These are phyloP conservation scores for Hypselothyrea guttata DNA, from an alignment of 2,888 invertebrate species.

Conservation along the genomic window DNA sequence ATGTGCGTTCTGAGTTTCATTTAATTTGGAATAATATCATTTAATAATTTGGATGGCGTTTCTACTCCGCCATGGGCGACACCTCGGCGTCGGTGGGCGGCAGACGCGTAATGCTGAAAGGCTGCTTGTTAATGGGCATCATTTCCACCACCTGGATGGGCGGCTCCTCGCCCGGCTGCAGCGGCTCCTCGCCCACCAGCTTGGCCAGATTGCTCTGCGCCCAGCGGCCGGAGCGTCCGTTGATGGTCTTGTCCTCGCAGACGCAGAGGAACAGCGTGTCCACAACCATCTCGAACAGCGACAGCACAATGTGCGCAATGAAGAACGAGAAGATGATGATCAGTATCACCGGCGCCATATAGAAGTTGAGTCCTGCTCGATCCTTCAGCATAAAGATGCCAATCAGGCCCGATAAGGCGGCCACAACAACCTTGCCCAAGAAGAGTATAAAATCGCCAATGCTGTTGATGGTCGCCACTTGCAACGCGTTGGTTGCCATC, in stretches of 20 bases:
- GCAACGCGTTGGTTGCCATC: conserved; percentile 90
- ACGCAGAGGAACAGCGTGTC: conserved; percentile 97
- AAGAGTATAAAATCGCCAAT: conserved; percentile 96
- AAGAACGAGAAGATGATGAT: conserved; percentile 94
- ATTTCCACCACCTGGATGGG: conserved; percentile 82
- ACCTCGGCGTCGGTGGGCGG: conserved; percentile 62
- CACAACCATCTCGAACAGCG: conserved; percentile 97
- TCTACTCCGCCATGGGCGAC: conserved; percentile 63
- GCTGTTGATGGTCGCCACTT: conserved; percentile 95
- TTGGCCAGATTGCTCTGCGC: conserved; percentile 85
- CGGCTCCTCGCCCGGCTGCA: conserved; percentile 80
- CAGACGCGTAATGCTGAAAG: conserved; percentile 78
- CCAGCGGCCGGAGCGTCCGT: conserved; percentile 88
- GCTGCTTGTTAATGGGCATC: conserved; percentile 82
- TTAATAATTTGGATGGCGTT: too few relatives aligned
- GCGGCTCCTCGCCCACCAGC: conserved; percentile 83
- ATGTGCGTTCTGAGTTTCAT: conserved; percentile 36
- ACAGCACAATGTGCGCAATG: conserved; percentile 95
- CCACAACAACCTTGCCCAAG: conserved; percentile 90
- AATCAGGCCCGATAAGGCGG: conserved; percentile 90
- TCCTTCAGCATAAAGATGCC: conserved; percentile 90
- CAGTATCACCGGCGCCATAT: conserved; percentile 92
- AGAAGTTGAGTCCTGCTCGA: conserved; percentile 89
- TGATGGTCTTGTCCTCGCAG: conserved; percentile 94
- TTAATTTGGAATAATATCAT: conserved; percentile 18